Percentiles rank a stretch among this genome's conserved stretches.
Evolutionary conservation across 2,113 vertebrate species (phyloP).

Genomic region (Pionites leucogaster): DNA sequence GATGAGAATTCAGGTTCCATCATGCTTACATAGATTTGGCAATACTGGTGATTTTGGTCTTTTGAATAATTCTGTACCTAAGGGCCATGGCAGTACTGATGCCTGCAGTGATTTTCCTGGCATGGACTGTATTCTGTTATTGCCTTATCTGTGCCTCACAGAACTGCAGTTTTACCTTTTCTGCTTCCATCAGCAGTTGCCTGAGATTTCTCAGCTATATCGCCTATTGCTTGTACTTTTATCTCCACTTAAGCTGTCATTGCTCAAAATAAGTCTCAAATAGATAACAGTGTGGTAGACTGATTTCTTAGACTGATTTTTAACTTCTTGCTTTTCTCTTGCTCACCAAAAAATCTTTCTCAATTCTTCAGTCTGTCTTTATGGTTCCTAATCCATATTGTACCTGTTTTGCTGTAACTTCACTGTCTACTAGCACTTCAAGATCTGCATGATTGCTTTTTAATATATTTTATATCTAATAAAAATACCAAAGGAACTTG

Average conservation of each 20-base stretch:
- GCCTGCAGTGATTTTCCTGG: constrained; percentile 14
- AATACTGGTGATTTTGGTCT: neutral
- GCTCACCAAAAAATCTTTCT: neutral
- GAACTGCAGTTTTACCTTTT: constrained; percentile 14
- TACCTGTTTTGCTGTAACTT: neutral
- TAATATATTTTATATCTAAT: neutral
- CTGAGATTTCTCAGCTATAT: constrained; percentile 4
- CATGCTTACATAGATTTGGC: neutral
- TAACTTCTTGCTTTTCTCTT: constrained; percentile 10
- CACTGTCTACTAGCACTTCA: neutral
- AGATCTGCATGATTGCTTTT: neutral
- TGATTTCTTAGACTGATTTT: constrained; percentile 15
- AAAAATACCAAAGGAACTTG: neutral
- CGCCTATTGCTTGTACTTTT: constrained; percentile 13
- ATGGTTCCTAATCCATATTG: neutral
- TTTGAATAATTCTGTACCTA: neutral
- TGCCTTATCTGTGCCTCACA: constrained; percentile 4
- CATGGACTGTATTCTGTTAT: neutral
- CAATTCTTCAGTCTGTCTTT: neutral
- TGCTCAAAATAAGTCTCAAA: constrained; percentile 18
- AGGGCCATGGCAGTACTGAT: neutral
- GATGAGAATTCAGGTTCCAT: neutral
- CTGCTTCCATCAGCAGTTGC: constrained; percentile 28
- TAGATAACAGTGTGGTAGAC: neutral
- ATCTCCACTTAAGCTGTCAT: constrained; percentile 22